Conservation (phyloP, 2,888 invertebrate species). For the Drosophila prostipennis region DNA sequence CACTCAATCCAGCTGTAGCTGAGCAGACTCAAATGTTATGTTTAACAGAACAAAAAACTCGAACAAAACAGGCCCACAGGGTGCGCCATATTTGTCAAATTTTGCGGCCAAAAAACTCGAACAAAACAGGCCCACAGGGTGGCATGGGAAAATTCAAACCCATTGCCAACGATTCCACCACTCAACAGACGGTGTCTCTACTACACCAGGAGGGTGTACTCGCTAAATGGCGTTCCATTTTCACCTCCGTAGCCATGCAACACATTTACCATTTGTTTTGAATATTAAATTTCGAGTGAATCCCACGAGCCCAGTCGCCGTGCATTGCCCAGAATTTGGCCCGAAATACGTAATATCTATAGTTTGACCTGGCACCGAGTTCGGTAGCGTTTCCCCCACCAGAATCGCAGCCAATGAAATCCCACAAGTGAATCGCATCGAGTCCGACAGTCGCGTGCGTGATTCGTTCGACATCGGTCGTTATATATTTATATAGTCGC, state of each 20-base stretch:
- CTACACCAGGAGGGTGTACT: no score
- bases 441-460: constrained; percentile 21
- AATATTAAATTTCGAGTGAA: neutral
- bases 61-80: no score
- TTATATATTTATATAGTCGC: constrained; percentile 9
- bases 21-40: no score
- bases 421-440: constrained; percentile 25
- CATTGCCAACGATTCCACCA: no score
- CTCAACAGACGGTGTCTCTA: no score
- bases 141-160: no score
- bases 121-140: no score
- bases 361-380: neutral
- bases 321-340: neutral
- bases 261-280: neutral
- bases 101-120: no score
- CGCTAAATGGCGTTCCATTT: no score
- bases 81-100: no score
- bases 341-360: neutral
- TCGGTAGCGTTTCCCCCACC: neutral
- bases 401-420: constrained; percentile 12
- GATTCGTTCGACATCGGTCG: constrained; percentile 9
- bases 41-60: no score
- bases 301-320: neutral
- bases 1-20: no score
- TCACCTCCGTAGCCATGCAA: neutral